Evolutionary conservation across 2,113 vertebrate species (phyloP).

Genomic region (Tragelaphus strepsiceros): DNA sequence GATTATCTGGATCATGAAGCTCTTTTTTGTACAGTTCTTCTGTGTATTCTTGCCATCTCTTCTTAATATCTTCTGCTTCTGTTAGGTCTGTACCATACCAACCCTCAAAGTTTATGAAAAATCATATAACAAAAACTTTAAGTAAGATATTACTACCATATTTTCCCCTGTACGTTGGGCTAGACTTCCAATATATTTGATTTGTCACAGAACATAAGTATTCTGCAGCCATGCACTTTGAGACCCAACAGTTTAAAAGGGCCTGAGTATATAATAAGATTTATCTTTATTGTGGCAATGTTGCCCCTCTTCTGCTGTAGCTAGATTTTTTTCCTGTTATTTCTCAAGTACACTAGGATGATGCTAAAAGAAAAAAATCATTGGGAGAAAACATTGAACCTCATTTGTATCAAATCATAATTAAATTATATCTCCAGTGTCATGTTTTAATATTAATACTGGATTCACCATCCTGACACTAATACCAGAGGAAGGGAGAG

Average conservation of each 20-base stretch:
- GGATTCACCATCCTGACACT: conserved; percentile 3
- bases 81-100: neutral
- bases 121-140: neutral
- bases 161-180: neutral
- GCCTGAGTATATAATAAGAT: neutral
- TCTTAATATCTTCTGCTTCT: no score
- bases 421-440: neutral
- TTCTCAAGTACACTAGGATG: conserved; percentile 8
- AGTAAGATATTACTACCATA: neutral
- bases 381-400: conserved; percentile 24
- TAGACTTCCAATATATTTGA: neutral
- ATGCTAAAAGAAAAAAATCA: conserved; percentile 34
- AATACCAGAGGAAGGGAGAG: neutral
- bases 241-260: neutral
- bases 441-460: conserved; percentile 30
- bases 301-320: neutral
- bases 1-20: no score
- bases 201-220: neutral
- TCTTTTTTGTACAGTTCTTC: no score
- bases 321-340: neutral
- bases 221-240: neutral
- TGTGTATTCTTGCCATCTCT: no score
- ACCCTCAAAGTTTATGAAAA: neutral
- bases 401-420: conserved; percentile 15
- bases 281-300: neutral